Base-by-base conservation (phyloP, 2,888 invertebrate genomes). In the Chaetogeoica ovagalla region DNA sequence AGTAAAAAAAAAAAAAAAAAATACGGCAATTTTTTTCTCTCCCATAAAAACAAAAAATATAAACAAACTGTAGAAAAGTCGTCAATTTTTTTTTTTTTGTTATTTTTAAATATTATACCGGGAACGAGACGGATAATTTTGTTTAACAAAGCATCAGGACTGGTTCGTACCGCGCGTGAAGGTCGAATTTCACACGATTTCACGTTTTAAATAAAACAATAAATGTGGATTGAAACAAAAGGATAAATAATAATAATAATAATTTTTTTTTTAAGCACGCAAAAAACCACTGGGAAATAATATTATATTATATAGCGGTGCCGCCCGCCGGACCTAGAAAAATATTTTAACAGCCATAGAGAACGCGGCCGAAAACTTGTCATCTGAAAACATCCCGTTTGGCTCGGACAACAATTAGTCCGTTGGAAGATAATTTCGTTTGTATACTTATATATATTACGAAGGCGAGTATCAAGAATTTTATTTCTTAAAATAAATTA, bases 371-470 rank as follows among this genome's bases (percentile, higher is more conserved):
- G 6, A 19, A 48, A 13, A 48, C 13, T 48, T 55, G 39, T 63
- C 15, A 17, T 13, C 23, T 39, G 43, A 76, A 76, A 68, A 68
- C 48, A 68, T 59, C 19, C 13, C 59, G 48, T 76, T 76, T 68
- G 59, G 23, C 57, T 59, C 23, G n/a, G 30, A 68, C 59, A 23
- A 59, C 66, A 59, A 59, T 59, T 65, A 74, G 74, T 65, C 37
- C 17, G 37, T 74, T 74, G 39, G 11, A 13, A 23, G 21, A 65
- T 63, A 4, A 65, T 37, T 65, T 72, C 15, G 30, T 72, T 30
- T 62, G 9, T 52, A 73, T 6, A 43, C 9, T 5, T 30, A 30
- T 30, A 30, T 30, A 30, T 30, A 30, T 30, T 30, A 30, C 30
- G 30, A 30, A 30, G 30, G 30, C 30, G 30, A 30, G 30, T 30